phyloP scores from a whole-genome alignment of 1,140 invertebrate genomes.

The Temnothorax nylanderi region DNA sequence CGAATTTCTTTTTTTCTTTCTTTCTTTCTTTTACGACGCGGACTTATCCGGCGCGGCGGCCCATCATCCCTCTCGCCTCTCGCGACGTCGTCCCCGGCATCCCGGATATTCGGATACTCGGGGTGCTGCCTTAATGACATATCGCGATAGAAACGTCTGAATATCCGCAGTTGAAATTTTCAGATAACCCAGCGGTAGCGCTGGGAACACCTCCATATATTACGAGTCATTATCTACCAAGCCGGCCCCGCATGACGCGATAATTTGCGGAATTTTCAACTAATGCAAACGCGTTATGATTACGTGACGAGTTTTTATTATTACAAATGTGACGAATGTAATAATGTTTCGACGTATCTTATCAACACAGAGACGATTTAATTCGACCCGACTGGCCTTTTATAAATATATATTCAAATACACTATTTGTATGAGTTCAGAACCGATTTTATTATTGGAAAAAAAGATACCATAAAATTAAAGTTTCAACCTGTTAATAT shows the following conservation, averaged over 20 bases:
- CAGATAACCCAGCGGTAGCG: slow-evolving; percentile 17
- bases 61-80: slow-evolving; percentile 9
- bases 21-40: slow-evolving; percentile 59
- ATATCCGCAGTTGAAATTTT: slow-evolving; percentile 44
- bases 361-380: neutral
- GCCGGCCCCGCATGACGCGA: slow-evolving; percentile 15
- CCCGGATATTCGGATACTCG: slow-evolving; percentile 44
- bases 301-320: slow-evolving; percentile 4
- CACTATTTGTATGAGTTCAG: too few relatives aligned
- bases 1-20: slow-evolving; percentile 68
- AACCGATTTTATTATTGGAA: too few relatives aligned
- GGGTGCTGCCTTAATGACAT: slow-evolving; percentile 45
- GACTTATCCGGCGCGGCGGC: slow-evolving; percentile 1
- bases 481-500: too few relatives aligned
- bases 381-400: too few relatives aligned
- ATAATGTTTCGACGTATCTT: neutral
- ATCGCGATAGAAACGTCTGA: slow-evolving; percentile 48
- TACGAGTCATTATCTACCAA: slow-evolving; percentile 36
- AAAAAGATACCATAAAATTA: too few relatives aligned
- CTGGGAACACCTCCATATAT: slow-evolving; percentile 26
- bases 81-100: slow-evolving; percentile 44
- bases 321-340: neutral
- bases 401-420: too few relatives aligned
- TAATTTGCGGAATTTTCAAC: slow-evolving; percentile 43
- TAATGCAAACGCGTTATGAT: neutral